Evolutionary conservation across 2,113 vertebrate genomes (phyloP), one percentile per base, ranked within the genome.

Genomic region (Megatriorchis doriae): DNA sequence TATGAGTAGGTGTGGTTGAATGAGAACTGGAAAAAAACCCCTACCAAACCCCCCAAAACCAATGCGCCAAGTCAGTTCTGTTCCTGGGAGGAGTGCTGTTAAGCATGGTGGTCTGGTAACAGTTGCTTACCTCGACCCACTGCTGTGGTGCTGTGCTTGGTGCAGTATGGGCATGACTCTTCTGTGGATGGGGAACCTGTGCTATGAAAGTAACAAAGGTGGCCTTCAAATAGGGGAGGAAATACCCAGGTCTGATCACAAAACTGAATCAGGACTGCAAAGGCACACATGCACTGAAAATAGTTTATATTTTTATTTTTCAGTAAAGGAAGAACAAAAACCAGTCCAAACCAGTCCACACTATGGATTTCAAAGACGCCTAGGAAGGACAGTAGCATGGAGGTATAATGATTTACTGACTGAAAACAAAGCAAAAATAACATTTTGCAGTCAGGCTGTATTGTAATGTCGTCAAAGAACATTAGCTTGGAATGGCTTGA

Each of bases 321-420:
- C 98, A 99, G 99, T 96, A 98, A 98, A 97, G 98, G 98, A 93
- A 98, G 98, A 97, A 98, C 98, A 91, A 99, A 99, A 98, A 99
- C 98, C 13, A 98, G 98, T 50, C 91, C 98, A 38, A 97, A 98
- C 94, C 99, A 98, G 85, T 99, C 99, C 36, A 99, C 98, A 36
- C 95, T 99, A 56, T 99, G 99, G 99, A 99, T 99, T 98, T 99
- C 99, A 91, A 98, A 98, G 95, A 97, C 97, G 9, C 98, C 98
- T 67, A 99, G 99, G 97, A 97, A 98, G 45, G 99, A 99, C 94
- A 98, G 96, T 82, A 98, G 97, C 97, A 99, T 99, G 98, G 99
- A 99, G 93, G 99, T 99, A 90, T 99, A 98, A 98, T 48, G 78
- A 82, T 70, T 82, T 74, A 93, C 71, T 97, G 96, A 97, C 93